phyloP scores from a whole-genome alignment of 2,113 vertebrate genomes.

The Baryphthengus martii region DNA sequence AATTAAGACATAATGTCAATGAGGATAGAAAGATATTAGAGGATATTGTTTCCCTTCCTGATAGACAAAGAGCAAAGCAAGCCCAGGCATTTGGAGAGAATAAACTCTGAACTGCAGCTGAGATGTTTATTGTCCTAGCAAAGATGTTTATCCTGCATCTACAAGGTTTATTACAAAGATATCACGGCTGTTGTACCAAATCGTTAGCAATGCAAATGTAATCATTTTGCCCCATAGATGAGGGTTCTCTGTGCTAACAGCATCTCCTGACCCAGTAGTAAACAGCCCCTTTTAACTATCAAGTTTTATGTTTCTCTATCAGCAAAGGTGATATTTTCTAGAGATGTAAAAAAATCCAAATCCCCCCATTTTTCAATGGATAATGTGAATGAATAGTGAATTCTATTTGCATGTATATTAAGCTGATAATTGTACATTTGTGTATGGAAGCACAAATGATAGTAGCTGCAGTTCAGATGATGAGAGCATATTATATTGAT shows the following conservation, averaged over 20 bases:
- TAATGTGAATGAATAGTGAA: background rate
- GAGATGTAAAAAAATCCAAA: background rate
- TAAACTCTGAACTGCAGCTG: constrained; percentile 73
- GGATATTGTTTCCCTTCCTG: constrained; percentile 74
- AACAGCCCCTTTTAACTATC: background rate
- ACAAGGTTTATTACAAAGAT: constrained; percentile 61
- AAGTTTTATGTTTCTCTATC: background rate
- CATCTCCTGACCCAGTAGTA: constrained; percentile 24
- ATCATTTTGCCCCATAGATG: constrained; percentile 43
- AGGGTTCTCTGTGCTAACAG: constrained; percentile 5
- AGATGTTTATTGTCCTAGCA: constrained; percentile 71
- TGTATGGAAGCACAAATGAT: background rate
- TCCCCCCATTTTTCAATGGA: background rate
- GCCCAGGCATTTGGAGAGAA: constrained; percentile 71
- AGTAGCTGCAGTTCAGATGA: constrained; percentile 2
- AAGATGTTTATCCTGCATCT: constrained; percentile 65
- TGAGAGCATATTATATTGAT: background rate
- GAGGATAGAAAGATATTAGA: constrained; percentile 74
- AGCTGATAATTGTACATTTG: background rate
- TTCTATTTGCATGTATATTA: background rate
- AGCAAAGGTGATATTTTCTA: constrained; percentile 3
- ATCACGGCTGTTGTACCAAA: constrained; percentile 59
- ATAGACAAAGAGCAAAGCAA: constrained; percentile 72
- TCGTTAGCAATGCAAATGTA: constrained; percentile 38
- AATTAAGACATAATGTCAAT: constrained; percentile 78